Base-by-base conservation (phyloP, 1,140 invertebrate species). In the Aethina tumida region DNA sequence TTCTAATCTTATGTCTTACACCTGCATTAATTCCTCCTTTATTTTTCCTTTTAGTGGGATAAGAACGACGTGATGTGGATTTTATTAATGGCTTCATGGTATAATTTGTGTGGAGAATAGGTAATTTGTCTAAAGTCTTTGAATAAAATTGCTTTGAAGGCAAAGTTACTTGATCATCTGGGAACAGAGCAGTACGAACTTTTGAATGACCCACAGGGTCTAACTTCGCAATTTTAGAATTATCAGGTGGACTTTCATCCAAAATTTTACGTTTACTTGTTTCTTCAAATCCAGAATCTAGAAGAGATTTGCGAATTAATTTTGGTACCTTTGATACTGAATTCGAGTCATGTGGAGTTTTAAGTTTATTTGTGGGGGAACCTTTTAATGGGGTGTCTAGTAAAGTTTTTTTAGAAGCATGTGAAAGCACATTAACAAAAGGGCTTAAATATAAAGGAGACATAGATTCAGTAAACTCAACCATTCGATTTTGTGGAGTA, bases 1-100 rank as follows among this genome's bases (percentile, higher is more conserved):
- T 72, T 17, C 60, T 56, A 16, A 74, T 70, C 35, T 62, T 67
- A 47, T 73, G 70, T 41, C 59, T 56, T 0, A 74, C 71, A 1
- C 70, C 70, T 35, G 63, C 58, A 45, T 74, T 74, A 17, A 74
- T 73, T 45, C 71, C 61, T 0, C 70, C 70, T 16, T 63, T 41
- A 40, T 30, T 45, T 36, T 32, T 47, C 14, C 17, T 40, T 40
- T 28, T 27, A 22, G 14, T 36, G 16, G 18, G 6, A 14, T 10
- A 14, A 28, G 29, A 8, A 20, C 13, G 10, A 26, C 18, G 17
- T 27, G 12, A 20, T 41, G 8, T 25, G 32, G 7, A 27, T 14
- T 33, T 31, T 26, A 32, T 29, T 36, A n/a, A n/a, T n/a, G n/a
- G n/a, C 27, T 35, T 10, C 44, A 45, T 2, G 4, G n/a, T 32